phyloP scores from a whole-genome alignment of 2,113 vertebrate species.

The Thamnophis sirtalis region DNA sequence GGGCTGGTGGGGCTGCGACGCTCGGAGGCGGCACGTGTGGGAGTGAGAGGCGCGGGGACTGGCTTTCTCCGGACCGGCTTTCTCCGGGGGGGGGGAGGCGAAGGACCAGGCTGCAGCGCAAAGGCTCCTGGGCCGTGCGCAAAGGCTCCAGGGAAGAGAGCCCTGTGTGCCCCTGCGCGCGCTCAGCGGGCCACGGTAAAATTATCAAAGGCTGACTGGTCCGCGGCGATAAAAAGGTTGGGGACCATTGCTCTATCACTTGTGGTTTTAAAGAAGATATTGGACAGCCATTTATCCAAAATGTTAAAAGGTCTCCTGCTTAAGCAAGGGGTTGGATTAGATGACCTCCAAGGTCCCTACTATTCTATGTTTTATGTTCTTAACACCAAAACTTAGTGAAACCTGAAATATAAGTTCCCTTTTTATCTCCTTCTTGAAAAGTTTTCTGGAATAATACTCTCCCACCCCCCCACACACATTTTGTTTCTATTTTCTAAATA shows the following conservation, averaged over 20 bases:
- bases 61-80: too few species aligned
- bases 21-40: too few species aligned
- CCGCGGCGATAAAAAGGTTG: too few species aligned
- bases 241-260: background rate
- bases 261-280: background rate
- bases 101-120: too few species aligned
- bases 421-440: background rate
- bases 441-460: background rate
- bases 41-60: too few species aligned
- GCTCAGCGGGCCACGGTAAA: too few species aligned
- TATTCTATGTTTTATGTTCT: background rate
- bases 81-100: too few species aligned
- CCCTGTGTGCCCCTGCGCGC: too few species aligned
- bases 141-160: too few species aligned
- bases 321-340: background rate
- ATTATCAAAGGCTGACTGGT: too few species aligned
- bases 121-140: too few species aligned
- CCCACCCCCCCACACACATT: background rate
- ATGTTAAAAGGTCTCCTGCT: background rate
- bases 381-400: background rate
- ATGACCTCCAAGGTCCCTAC: background rate
- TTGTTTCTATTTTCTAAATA: background rate
- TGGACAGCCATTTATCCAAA: background rate
- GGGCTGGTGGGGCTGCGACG: too few species aligned
- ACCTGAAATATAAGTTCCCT: background rate